phyloP scores from a whole-genome alignment of 2,888 invertebrate species.

The Barypeithes pellucidus region DNA sequence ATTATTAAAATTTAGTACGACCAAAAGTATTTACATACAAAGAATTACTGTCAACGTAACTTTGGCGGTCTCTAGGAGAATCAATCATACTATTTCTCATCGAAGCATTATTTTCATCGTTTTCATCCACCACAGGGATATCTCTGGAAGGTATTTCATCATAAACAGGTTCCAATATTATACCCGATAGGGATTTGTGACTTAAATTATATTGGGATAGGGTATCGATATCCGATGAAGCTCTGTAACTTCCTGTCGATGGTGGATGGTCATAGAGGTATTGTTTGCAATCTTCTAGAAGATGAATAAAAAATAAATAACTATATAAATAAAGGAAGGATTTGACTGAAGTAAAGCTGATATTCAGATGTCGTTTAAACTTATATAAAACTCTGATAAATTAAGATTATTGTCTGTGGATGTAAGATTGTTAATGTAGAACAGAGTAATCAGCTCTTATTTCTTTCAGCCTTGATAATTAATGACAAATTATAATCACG shows the following conservation, averaged over 20 bases:
- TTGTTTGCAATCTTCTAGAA: constrained; percentile 72
- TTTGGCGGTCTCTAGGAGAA: constrained; percentile 43
- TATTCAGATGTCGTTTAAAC: too few species aligned
- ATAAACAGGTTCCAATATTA: constrained; percentile 75
- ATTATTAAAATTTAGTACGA: constrained; percentile 59
- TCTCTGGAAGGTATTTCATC: constrained; percentile 77
- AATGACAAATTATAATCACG: too few species aligned
- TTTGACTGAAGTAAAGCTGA: too few species aligned
- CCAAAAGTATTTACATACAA: constrained; percentile 62
- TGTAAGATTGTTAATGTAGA: too few species aligned
- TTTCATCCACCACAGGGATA: neutral
- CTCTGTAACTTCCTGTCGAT: constrained; percentile 67
- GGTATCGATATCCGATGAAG: constrained; percentile 67
- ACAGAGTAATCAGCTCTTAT: too few species aligned
- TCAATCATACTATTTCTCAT: constrained; percentile 3
- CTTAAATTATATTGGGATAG: constrained; percentile 54
- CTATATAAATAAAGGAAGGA: too few species aligned
- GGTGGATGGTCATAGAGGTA: constrained; percentile 77
- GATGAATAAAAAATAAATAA: too few species aligned
- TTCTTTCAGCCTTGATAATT: too few species aligned
- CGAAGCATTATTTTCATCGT: neutral
- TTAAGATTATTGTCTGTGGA: too few species aligned
- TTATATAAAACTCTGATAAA: too few species aligned
- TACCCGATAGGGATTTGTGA: constrained; percentile 52
- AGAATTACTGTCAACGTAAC: constrained; percentile 48